These are phyloP conservation scores for Lacanobia wlatinum DNA, from an alignment of 2,888 invertebrate genomes.

Conservation along the genomic window DNA sequence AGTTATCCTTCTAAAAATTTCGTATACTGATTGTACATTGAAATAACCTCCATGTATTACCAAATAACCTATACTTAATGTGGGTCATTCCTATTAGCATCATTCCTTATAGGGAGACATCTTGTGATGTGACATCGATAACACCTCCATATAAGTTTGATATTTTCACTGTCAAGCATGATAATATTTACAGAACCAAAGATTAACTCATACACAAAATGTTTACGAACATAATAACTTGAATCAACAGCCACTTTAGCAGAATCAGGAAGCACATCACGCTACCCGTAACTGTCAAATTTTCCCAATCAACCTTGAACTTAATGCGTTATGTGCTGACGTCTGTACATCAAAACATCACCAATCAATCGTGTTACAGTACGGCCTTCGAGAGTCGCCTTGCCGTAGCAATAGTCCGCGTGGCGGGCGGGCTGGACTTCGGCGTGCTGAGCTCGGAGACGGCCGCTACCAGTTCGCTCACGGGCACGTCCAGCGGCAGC, in stretches of 20 bases:
- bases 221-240: background rate
- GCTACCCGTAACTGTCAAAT: too few species aligned
- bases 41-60: background rate
- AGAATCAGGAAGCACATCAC: too few species aligned
- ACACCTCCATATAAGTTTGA: constrained; percentile 4
- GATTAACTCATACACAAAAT: background rate
- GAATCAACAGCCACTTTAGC: background rate
- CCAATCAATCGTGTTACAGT: constrained; percentile 82
- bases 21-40: background rate
- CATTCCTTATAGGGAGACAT: background rate
- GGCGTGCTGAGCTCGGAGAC: constrained; percentile 88
- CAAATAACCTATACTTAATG: too few species aligned
- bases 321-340: too few species aligned
- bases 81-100: constrained; percentile 12
- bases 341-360: background rate
- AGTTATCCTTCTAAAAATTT: background rate
- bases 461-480: constrained; percentile 83
- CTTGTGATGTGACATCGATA: constrained; percentile 12
- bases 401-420: constrained; percentile 96
- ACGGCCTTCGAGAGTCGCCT: constrained; percentile 98
- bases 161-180: background rate
- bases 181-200: background rate
- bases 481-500: constrained; percentile 82
- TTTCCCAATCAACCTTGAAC: too few species aligned
- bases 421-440: constrained; percentile 96